Percentiles rank a stretch among this genome's conserved stretches.
Evolutionary conservation across 2,888 invertebrate species (phyloP).

Genomic region (Netelia virgata): DNA sequence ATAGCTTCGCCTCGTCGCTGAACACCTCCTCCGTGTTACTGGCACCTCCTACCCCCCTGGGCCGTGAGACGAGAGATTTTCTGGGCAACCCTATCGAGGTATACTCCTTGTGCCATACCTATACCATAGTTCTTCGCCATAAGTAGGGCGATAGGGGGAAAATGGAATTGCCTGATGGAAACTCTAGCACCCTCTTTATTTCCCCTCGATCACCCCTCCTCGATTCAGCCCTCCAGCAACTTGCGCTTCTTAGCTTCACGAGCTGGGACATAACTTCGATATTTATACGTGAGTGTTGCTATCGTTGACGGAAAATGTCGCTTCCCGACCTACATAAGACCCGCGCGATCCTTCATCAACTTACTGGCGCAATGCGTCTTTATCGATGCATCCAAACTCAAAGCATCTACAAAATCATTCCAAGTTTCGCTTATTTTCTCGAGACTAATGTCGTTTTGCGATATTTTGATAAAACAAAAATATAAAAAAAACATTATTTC

Average conservation of each 20-base stretch:
- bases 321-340: not conserved
- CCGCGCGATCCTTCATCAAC: not conserved
- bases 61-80: slow-evolving; percentile 72
- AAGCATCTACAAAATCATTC: not conserved
- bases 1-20: slow-evolving; percentile 68
- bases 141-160: slow-evolving; percentile 76
- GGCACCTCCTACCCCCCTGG: slow-evolving; percentile 47
- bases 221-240: no score
- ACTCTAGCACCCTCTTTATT: not conserved
- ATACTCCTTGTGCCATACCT: not conserved
- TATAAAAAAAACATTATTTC: no score
- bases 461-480: not conserved
- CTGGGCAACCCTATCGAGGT: slow-evolving; percentile 71
- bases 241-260: not conserved
- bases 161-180: slow-evolving; percentile 76
- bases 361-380: not conserved
- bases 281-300: slow-evolving; percentile 75
- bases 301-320: slow-evolving; percentile 71
- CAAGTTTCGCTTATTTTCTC: not conserved
- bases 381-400: not conserved
- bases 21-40: slow-evolving; percentile 41
- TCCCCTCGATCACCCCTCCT: not conserved
- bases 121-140: slow-evolving; percentile 34
- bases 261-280: slow-evolving; percentile 73
- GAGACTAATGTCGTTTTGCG: not conserved